phyloP scores from a whole-genome alignment of 1,140 invertebrate genomes.

The Bombus confusus region DNA sequence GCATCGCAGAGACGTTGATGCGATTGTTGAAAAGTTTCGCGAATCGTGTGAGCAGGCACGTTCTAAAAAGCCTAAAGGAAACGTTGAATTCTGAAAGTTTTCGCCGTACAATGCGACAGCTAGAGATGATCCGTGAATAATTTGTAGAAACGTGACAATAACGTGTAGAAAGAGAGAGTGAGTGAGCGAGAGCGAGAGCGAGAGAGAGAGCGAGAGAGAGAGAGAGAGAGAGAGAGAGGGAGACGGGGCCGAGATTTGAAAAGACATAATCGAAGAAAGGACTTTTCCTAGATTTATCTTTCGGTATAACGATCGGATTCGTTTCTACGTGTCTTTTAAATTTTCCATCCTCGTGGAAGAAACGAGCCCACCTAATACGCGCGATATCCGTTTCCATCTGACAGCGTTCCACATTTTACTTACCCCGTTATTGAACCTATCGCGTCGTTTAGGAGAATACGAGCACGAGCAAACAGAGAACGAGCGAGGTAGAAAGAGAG shows the following conservation, averaged over 20 bases:
- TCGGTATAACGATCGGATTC: not conserved
- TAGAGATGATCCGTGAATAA: constrained; percentile 1
- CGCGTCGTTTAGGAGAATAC: constrained; percentile 11
- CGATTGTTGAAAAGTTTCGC: not conserved
- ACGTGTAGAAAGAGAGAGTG: not conserved
- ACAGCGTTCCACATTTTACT: not conserved
- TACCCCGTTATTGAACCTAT: not conserved
- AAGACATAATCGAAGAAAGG: no score
- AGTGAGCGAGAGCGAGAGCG: no score
- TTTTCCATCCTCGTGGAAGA: not conserved
- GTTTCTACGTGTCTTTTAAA: no score
- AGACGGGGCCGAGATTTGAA: no score
- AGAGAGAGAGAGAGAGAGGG: no score
- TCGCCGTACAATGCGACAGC: not conserved
- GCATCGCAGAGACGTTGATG: not conserved
- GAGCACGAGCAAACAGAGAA: constrained; percentile 8
- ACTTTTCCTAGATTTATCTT: no score
- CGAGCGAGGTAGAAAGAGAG: constrained; percentile 26
- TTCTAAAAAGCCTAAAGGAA: not conserved
- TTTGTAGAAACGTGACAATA: constrained; percentile 12
- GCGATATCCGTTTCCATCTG: not conserved
- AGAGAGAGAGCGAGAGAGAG: no score
- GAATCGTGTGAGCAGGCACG: not conserved
- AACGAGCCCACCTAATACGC: not conserved
- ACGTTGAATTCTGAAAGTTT: not conserved